Evolutionary conservation across 2,888 invertebrate species (phyloP).

Genomic region (Euplexia lucipara): DNA sequence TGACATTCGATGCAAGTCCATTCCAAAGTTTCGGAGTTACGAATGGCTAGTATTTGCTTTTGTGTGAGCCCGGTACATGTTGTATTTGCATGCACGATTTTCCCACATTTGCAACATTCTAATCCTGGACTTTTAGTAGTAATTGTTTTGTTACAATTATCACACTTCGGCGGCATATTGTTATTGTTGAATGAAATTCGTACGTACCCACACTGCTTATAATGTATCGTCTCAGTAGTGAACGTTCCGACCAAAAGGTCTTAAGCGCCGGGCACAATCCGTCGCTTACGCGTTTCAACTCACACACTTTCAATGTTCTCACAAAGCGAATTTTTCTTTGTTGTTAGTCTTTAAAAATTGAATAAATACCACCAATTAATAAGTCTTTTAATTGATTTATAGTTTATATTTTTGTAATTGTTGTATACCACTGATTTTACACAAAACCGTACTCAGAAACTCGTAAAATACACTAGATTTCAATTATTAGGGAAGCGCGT

Average conservation of each 20-base stretch:
- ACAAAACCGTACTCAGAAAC: too few species aligned
- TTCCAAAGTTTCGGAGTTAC: slow-evolving; percentile 3
- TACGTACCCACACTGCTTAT: not conserved
- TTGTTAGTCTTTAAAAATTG: too few species aligned
- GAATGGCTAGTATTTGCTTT: slow-evolving; percentile 2
- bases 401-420: too few species aligned
- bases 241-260: not conserved
- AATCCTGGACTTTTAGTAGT: not conserved
- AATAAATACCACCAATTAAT: too few species aligned
- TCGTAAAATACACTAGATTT: too few species aligned
- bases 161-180: not conserved
- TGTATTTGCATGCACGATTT: not conserved
- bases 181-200: not conserved
- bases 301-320: too few species aligned
- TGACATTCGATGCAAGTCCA: slow-evolving; percentile 3
- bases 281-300: not conserved
- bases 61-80: not conserved
- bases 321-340: too few species aligned
- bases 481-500: not conserved
- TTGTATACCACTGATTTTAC: too few species aligned
- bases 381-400: too few species aligned
- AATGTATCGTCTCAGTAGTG: not conserved
- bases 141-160: slow-evolving; percentile 2
- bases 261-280: not conserved
- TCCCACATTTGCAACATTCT: slow-evolving; percentile 7